Conservation (phyloP, 2,113 vertebrate species). For the Rhagologus leucostigma region DNA sequence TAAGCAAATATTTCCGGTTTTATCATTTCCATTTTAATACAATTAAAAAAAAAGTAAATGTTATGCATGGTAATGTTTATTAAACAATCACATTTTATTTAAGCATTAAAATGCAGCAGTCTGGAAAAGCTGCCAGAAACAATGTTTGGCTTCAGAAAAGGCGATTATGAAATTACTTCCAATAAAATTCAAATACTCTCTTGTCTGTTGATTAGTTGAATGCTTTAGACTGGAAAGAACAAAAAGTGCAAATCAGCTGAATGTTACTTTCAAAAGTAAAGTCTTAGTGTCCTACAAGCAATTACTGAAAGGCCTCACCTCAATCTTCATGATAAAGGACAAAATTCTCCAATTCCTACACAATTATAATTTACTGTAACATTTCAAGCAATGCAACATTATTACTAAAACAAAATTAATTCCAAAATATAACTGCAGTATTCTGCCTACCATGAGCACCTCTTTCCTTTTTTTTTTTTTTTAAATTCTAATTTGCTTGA, state of each 20-base stretch:
- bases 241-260: conserved; percentile 62
- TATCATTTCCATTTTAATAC: conserved; percentile 65
- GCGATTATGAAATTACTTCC: conserved; percentile 57
- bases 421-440: conserved; percentile 35
- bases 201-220: conserved; percentile 65
- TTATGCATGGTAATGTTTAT: conserved; percentile 63
- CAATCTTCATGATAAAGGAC: conserved; percentile 42
- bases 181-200: conserved; percentile 47
- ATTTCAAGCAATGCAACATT: conserved; percentile 41
- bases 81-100: conserved; percentile 71
- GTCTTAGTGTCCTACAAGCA: conserved; percentile 57
- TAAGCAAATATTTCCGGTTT: conserved; percentile 52
- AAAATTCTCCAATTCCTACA: conserved; percentile 32
- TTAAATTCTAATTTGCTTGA: background rate
- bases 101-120: conserved; percentile 61
- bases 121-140: conserved; percentile 67
- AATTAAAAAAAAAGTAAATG: conserved; percentile 60
- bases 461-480: background rate
- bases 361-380: conserved; percentile 38
- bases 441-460: conserved; percentile 18
- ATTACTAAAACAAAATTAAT: conserved; percentile 40
- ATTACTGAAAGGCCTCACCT: conserved; percentile 55
- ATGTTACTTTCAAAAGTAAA: conserved; percentile 39
- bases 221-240: conserved; percentile 57
- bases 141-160: conserved; percentile 68